These are phyloP conservation scores for Onychomys torridus DNA, from an alignment of 2,797 vertebrate genomes.

Conservation along the genomic window DNA sequence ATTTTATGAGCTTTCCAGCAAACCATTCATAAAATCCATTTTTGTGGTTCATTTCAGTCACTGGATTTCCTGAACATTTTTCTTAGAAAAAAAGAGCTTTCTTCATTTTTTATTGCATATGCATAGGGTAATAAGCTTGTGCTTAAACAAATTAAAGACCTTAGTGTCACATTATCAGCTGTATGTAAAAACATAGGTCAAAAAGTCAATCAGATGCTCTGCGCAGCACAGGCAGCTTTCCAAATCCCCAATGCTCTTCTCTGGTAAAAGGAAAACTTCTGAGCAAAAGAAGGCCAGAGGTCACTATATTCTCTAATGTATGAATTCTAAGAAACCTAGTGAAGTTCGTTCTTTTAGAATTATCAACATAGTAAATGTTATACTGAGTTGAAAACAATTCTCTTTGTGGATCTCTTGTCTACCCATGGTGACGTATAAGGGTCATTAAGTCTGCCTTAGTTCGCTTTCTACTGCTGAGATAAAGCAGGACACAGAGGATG, in stretches of 20 bases:
- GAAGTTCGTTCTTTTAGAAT: constrained; percentile 16
- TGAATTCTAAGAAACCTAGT: constrained; percentile 61
- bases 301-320: neutral
- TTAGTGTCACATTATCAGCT: constrained; percentile 47
- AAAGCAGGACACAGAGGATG: neutral
- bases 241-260: constrained; percentile 15
- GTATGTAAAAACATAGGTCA: constrained; percentile 18
- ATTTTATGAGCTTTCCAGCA: constrained; percentile 83
- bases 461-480: neutral
- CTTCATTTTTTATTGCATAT: constrained; percentile 60
- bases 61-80: constrained; percentile 74
- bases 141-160: constrained; percentile 51
- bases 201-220: constrained; percentile 38
- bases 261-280: constrained; percentile 24
- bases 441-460: neutral
- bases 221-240: constrained; percentile 15
- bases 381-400: neutral
- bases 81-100: constrained; percentile 42
- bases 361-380: neutral
- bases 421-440: neutral
- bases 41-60: constrained; percentile 76
- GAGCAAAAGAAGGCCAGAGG: constrained; percentile 23
- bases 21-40: constrained; percentile 84
- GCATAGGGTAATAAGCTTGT: neutral
- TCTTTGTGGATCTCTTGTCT: constrained; percentile 7